Conservation (phyloP, 2,797 vertebrate genomes). For the Gymnothorax reevesii region DNA sequence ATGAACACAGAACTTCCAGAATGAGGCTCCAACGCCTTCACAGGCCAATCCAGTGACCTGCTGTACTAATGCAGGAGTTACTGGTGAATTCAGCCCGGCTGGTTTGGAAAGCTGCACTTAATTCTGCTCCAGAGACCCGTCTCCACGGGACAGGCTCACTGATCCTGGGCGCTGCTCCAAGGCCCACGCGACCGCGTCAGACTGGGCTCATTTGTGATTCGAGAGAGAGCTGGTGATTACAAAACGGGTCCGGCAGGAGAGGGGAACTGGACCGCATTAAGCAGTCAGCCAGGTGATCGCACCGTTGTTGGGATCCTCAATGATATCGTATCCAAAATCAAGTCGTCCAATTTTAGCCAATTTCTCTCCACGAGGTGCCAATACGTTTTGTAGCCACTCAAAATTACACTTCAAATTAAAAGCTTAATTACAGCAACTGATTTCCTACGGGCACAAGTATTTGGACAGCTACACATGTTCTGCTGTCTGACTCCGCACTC, state of each 20-base stretch:
- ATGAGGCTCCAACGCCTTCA: not conserved
- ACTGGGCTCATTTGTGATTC: conserved; percentile 6
- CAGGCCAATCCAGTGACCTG: not conserved
- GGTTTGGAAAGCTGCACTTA: not conserved
- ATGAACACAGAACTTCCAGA: not conserved
- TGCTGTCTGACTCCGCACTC: too few relatives aligned
- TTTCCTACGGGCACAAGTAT: conserved; percentile 20
- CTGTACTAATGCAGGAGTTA: not conserved
- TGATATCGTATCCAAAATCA: not conserved
- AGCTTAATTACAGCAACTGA: conserved; percentile 18
- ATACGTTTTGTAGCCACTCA: conserved; percentile 34
- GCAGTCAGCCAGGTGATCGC: not conserved
- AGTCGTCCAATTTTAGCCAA: not conserved
- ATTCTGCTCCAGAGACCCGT: not conserved
- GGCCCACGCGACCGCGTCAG: conserved; percentile 20
- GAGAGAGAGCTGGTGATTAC: conserved; percentile 18
- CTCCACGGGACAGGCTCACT: not conserved
- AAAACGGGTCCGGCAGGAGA: conserved; percentile 20
- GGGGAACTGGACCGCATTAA: not conserved
- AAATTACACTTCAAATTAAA: not conserved
- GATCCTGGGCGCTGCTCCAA: not conserved
- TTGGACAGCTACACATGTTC: conserved; percentile 28
- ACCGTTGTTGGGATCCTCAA: too few relatives aligned
- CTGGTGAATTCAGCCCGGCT: not conserved
- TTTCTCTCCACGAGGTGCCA: not conserved